These are phyloP conservation scores for Drosophila mauritiana DNA, from an alignment of 1,140 invertebrate genomes.

Conservation along the genomic window DNA sequence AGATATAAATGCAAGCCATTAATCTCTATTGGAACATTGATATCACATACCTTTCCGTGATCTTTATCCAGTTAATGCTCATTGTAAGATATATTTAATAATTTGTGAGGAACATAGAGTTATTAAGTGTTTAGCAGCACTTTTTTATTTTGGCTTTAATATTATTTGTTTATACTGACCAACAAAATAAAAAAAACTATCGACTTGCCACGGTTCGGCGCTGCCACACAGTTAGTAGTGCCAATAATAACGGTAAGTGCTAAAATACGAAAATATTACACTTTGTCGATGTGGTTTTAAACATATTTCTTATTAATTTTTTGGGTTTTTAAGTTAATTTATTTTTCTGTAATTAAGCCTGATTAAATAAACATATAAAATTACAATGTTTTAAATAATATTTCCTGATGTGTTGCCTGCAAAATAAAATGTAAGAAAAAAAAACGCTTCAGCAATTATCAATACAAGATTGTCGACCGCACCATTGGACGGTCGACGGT, in stretches of 20 bases:
- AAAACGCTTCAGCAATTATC: too few species aligned
- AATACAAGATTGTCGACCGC: too few species aligned
- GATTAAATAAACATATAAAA: too few species aligned
- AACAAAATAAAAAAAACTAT: constrained; percentile 12
- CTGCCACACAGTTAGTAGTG: constrained; percentile 7
- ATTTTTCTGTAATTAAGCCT: too few species aligned
- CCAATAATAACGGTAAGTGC: constrained; percentile 12
- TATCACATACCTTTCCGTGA: constrained; percentile 72
- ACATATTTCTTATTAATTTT: too few species aligned
- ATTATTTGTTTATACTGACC: constrained; percentile 7
- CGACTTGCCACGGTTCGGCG: constrained; percentile 8
- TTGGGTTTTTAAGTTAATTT: too few species aligned
- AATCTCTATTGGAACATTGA: not conserved
- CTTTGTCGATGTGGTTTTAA: too few species aligned
- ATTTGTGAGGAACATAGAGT: not conserved
- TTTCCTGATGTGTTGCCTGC: not conserved
- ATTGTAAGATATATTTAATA: constrained; percentile 16
- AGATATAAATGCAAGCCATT: not conserved
- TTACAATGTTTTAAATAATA: too few species aligned
- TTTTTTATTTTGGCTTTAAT: not conserved
- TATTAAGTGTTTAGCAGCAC: not conserved
- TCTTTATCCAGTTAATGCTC: constrained; percentile 84
- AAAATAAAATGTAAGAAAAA: too few species aligned
- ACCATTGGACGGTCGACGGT: too few species aligned
- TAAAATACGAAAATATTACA: not conserved